Percentiles rank a stretch among this genome's conserved stretches.
These are phyloP conservation scores for Gryllus longicercus DNA, from an alignment of 2,888 invertebrate species.

Conservation along the genomic window DNA sequence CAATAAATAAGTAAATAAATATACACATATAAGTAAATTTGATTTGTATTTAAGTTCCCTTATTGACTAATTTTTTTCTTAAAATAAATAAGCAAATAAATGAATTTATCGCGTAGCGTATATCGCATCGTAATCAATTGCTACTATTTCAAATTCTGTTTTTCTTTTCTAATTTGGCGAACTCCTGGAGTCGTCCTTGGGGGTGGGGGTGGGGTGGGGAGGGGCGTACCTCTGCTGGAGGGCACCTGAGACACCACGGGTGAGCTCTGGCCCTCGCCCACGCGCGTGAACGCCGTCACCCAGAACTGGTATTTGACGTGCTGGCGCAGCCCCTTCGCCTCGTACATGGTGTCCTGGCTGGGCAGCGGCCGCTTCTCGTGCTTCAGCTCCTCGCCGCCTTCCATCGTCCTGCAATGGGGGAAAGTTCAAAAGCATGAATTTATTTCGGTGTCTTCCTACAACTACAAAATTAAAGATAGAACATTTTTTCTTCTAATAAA, in stretches of 20 bases:
- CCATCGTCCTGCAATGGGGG: slow-evolving; percentile 52
- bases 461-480: no score
- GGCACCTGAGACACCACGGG: slow-evolving; percentile 64
- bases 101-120: no score
- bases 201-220: background rate
- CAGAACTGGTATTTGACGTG: slow-evolving; percentile 74
- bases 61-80: no score
- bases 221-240: slow-evolving; percentile 53
- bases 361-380: slow-evolving; percentile 64
- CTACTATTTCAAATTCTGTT: background rate
- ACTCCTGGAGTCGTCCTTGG: no score
- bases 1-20: no score
- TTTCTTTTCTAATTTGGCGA: background rate
- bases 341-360: slow-evolving; percentile 61
- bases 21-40: no score
- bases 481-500: no score
- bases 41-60: no score
- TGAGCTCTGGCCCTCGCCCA: slow-evolving; percentile 74
- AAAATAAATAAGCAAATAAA: no score
- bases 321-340: slow-evolving; percentile 64
- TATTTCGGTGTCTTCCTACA: no score
- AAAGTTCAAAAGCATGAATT: no score
- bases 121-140: background rate
- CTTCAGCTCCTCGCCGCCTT: slow-evolving; percentile 65
- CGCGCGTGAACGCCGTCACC: slow-evolving; percentile 72